A percentile compares a stretch with the other conserved stretches of the same genome.
Conservation (phyloP, 2,888 invertebrate genomes). For the Campoplex nolae region DNA sequence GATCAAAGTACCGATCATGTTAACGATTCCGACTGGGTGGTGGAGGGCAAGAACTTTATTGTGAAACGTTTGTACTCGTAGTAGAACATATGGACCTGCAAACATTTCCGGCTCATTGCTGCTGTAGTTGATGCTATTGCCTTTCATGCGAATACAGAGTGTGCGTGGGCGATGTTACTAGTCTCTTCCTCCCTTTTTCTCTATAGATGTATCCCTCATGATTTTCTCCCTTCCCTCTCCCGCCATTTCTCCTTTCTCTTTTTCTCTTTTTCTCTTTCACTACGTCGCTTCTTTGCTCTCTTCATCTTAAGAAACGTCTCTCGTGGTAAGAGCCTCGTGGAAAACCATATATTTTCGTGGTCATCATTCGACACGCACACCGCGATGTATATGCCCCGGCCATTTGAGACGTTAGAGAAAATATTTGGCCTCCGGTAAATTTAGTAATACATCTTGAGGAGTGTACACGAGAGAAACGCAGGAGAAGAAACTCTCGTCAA, state of each 20-base stretch:
- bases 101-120: conserved; percentile 43
- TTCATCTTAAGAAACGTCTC: not conserved
- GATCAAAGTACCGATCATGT: conserved; percentile 78
- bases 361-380: conserved; percentile 7
- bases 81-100: conserved; percentile 26
- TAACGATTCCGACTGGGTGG: conserved; percentile 74
- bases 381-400: not conserved
- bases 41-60: conserved; percentile 22
- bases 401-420: conserved; percentile 45
- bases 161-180: conserved; percentile 60
- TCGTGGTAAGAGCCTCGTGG: conserved; percentile 16
- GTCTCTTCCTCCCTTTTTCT: conserved; percentile 30
- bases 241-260: not conserved
- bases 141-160: conserved; percentile 17
- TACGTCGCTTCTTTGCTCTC: not conserved
- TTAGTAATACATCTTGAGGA: conserved; percentile 21
- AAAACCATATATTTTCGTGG: conserved; percentile 62
- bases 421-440: conserved; percentile 53
- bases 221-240: conserved; percentile 9
- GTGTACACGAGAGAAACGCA: conserved; percentile 19
- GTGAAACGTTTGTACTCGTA: conserved; percentile 14
- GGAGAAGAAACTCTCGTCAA: conserved; percentile 11
- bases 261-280: not conserved
- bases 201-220: not conserved
- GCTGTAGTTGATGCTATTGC: conserved; percentile 29